These are phyloP conservation scores for Clarias magur DNA, from an alignment of 2,113 vertebrate species.

Conservation along the genomic window DNA sequence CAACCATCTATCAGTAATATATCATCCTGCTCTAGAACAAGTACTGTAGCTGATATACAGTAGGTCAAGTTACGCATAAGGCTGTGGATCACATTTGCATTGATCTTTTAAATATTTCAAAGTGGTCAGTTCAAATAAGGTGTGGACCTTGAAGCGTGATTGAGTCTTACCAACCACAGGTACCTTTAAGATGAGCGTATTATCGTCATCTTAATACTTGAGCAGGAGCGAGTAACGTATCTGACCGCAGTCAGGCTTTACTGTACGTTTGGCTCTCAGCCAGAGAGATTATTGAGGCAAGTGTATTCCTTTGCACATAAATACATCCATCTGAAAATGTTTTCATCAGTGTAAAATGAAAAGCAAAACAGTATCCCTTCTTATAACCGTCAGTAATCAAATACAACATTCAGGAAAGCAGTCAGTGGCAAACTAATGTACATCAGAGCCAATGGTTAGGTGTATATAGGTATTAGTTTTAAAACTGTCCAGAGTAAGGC, in stretches of 20 bases:
- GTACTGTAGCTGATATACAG: slow-evolving; percentile 35
- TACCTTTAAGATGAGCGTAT: not conserved
- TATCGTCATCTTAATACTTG: not conserved
- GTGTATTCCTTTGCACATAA: slow-evolving; percentile 14
- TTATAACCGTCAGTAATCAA: not conserved
- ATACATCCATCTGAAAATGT: not conserved
- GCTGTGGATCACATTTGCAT: slow-evolving; percentile 15
- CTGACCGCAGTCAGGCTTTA: not conserved
- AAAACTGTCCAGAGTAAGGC: not conserved
- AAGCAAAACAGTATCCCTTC: not conserved
- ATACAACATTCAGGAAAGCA: slow-evolving; percentile 4
- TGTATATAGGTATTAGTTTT: not conserved
- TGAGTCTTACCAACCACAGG: not conserved
- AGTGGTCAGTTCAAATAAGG: slow-evolving; percentile 25
- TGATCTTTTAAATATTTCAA: not conserved
- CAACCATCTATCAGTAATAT: slow-evolving; percentile 8
- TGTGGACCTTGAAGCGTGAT: not conserved
- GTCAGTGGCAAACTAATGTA: not conserved
- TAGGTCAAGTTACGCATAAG: slow-evolving; percentile 19
- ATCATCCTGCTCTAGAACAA: slow-evolving; percentile 13
- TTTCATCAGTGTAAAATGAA: not conserved
- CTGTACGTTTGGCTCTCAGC: not conserved
- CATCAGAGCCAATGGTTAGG: not conserved
- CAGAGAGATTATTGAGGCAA: not conserved
- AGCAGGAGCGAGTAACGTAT: not conserved